Conservation (phyloP, 2,113 vertebrate genomes). For the Oncorhynchus keta region DNA sequence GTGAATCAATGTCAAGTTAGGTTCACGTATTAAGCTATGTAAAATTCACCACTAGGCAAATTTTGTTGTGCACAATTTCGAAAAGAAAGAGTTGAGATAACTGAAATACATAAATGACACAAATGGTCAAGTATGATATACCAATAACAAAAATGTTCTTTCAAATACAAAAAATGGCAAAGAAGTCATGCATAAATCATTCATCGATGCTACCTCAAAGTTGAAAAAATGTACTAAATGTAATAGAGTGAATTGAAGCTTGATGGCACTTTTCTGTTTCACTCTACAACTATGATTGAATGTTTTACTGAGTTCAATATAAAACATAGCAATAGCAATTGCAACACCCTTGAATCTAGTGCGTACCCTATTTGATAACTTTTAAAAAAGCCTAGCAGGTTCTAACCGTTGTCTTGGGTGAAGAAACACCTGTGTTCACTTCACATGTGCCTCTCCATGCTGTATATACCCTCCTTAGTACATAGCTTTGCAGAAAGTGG, state of each 20-base stretch:
- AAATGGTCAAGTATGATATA: background rate
- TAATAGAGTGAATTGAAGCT: no score
- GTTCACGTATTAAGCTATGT: background rate
- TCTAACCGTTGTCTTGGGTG: background rate
- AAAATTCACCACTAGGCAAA: background rate
- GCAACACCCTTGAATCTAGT: background rate
- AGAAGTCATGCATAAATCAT: background rate
- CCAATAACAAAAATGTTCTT: background rate
- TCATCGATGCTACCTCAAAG: background rate
- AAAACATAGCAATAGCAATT: background rate
- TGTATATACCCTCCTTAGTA: background rate
- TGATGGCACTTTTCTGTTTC: no score
- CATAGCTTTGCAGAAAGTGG: slow-evolving; percentile 10
- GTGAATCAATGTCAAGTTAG: background rate
- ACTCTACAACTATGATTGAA: no score
- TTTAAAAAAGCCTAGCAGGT: background rate
- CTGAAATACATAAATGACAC: background rate
- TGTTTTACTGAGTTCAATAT: background rate
- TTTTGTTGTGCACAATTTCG: background rate
- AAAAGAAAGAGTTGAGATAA: background rate
- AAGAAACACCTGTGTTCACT: slow-evolving; percentile 24
- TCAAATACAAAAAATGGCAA: background rate
- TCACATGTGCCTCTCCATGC: slow-evolving; percentile 23
- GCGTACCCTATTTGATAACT: background rate
- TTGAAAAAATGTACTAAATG: no score